A percentile compares a stretch with the other conserved stretches of the same genome.
phyloP scores from a whole-genome alignment of 2,113 vertebrate species.

The Hydrochoerus hydrochaeris region DNA sequence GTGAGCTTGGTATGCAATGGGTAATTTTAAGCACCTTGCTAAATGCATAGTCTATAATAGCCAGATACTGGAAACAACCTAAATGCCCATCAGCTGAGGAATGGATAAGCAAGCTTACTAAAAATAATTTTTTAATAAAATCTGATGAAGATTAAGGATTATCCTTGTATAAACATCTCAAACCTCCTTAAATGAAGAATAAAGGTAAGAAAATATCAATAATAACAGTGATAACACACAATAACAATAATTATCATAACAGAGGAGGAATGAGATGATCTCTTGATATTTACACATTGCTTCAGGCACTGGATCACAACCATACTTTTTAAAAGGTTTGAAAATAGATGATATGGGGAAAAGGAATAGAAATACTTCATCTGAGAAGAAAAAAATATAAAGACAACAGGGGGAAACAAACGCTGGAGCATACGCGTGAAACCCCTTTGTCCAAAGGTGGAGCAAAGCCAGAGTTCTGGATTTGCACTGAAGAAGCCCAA shows the following conservation, averaged over 20 bases:
- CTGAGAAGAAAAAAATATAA: not conserved
- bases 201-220: not conserved
- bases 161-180: not conserved
- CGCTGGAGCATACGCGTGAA: not conserved
- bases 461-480: not conserved
- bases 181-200: not conserved
- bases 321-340: not conserved
- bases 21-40: not conserved
- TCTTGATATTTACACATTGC: not conserved
- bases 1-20: not conserved
- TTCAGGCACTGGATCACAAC: not conserved
- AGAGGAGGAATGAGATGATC: not conserved
- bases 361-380: not conserved
- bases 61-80: too few relatives aligned
- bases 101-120: not conserved
- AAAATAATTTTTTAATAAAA: not conserved
- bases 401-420: not conserved
- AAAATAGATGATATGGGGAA: not conserved
- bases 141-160: not conserved
- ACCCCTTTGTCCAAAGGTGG: not conserved
- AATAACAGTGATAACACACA: not conserved
- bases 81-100: too few relatives aligned
- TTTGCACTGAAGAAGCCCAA: not conserved
- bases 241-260: not conserved
- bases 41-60: too few relatives aligned